A percentile compares a stretch with the other conserved stretches of the same genome.
Evolutionary conservation across 2,888 invertebrate genomes (phyloP).

Genomic region (Apotomis turbidana): DNA sequence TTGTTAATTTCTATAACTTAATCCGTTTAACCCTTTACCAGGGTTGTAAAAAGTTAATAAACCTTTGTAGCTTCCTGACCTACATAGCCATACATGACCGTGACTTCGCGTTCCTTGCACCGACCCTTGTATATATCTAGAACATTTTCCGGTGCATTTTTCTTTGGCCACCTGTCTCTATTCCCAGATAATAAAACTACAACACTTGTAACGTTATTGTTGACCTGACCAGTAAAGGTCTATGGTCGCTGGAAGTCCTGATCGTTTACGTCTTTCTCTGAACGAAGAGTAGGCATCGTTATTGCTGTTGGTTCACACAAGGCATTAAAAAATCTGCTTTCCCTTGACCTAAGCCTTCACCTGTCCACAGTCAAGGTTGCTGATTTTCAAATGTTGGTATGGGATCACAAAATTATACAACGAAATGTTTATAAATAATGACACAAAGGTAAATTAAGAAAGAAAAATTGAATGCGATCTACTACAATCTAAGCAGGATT

Average conservation of each 20-base stretch:
- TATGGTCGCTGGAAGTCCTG: neutral
- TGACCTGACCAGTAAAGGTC: neutral
- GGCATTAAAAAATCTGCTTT: constrained; percentile 22
- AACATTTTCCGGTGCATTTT: constrained; percentile 6
- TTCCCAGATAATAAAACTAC: constrained; percentile 18
- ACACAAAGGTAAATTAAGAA: no score
- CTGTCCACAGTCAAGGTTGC: constrained; percentile 6
- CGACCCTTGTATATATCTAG: neutral
- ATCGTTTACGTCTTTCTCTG: constrained; percentile 3
- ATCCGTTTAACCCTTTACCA: neutral
- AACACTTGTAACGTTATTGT: neutral
- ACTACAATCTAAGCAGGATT: no score
- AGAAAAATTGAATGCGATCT: no score
- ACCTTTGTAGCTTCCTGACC: neutral
- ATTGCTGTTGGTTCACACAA: constrained; percentile 29
- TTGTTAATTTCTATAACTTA: no score
- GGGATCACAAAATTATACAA: neutral
- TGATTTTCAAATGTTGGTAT: neutral
- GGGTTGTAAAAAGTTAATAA: neutral
- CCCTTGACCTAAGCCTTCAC: constrained; percentile 1
- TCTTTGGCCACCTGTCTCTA: constrained; percentile 3
- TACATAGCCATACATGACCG: constrained; percentile 1
- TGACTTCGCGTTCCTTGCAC: constrained; percentile 9
- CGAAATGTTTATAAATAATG: no score
- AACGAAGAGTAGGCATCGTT: constrained; percentile 6